Evolutionary conservation across 2,797 vertebrate genomes (phyloP).

Genomic region (Dicrostonyx torquatus): DNA sequence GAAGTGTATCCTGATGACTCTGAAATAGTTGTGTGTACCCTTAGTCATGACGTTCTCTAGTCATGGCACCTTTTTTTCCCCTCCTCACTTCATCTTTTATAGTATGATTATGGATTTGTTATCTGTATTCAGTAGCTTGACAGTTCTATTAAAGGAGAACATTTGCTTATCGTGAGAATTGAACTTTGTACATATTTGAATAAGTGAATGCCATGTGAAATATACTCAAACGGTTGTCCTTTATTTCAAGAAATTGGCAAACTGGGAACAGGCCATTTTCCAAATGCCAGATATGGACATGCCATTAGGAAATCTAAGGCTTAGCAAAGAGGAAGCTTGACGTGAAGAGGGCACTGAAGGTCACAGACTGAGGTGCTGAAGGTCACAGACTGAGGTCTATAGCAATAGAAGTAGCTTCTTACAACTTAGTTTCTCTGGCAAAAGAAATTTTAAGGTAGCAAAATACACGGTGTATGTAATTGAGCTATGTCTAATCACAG

Average conservation of each 20-base stretch:
- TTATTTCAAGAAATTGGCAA: not conserved
- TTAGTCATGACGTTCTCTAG: not conserved
- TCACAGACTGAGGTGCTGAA: not conserved
- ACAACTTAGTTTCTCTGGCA: not conserved
- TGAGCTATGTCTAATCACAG: not conserved
- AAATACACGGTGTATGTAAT: not conserved
- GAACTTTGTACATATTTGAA: not conserved
- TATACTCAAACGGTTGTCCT: conserved; percentile 15
- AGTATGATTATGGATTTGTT: not conserved
- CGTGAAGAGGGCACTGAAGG: not conserved
- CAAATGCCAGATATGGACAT: not conserved
- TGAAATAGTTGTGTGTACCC: not conserved
- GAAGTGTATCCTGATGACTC: not conserved
- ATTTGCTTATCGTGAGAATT: conserved; percentile 1
- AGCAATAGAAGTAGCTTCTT: not conserved
- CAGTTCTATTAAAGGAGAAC: not conserved
- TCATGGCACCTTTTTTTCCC: not conserved
- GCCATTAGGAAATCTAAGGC: not conserved
- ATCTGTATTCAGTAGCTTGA: not conserved
- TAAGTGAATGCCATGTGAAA: not conserved
- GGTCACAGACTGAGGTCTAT: not conserved
- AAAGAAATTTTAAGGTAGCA: conserved; percentile 29
- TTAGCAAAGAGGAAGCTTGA: not conserved
- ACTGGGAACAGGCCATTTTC: not conserved
- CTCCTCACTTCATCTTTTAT: not conserved